Evolutionary conservation across 35 echinoderm and acorn worm genomes (phyloP), one percentile per base, ranked within the genome.

Genomic region (Patiria miniata): DNA sequence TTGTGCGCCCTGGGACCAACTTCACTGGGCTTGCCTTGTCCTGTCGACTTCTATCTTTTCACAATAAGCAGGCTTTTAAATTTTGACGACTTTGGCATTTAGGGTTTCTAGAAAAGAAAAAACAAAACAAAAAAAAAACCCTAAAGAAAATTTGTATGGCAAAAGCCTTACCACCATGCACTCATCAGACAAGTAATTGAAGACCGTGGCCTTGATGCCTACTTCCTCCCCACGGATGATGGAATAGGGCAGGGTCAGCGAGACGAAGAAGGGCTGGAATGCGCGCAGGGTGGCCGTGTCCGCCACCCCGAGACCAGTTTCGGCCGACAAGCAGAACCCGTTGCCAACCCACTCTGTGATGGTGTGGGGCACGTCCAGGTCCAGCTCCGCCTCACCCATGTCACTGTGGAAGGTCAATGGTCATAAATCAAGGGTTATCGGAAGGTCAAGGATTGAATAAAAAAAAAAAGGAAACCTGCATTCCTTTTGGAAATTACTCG

Each of bases 311-410:
- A 98, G 38, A 23, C 95, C 95, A 55, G 88, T 32, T 36, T 82
- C 36, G 8, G 92, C 7, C 8, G 95, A 98, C 2, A 89, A 91
- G 53, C 95, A 98, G 56, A 98, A 98, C 3, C 92, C 95, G 82
- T 81, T 98, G 22, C 87, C 85, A 10, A 94, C 83, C 95, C 95
- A 98, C 28, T 98, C 95, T 7, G 95, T 98, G 19, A 98, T 94
- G 73, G 95, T 90, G 86, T 98, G 89, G 30, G 95, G 95, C 5
- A 98, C 93, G 33, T 86, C 78, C 39, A 78, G 52, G 33, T 86
- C 51, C n/a, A 83, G 68, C 16, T 22, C 29, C 1, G 36, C 29
- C 30, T 76, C 36, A 5, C 93, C 93, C 69, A 17, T 26, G 23
- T 56, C 77, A 26, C 93, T 94, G 26, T 51, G 42, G 42, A 47